Evolutionary conservation across 1,140 invertebrate genomes (phyloP), one percentile per base, ranked within the genome.

Genomic region (Nymphalis io): DNA sequence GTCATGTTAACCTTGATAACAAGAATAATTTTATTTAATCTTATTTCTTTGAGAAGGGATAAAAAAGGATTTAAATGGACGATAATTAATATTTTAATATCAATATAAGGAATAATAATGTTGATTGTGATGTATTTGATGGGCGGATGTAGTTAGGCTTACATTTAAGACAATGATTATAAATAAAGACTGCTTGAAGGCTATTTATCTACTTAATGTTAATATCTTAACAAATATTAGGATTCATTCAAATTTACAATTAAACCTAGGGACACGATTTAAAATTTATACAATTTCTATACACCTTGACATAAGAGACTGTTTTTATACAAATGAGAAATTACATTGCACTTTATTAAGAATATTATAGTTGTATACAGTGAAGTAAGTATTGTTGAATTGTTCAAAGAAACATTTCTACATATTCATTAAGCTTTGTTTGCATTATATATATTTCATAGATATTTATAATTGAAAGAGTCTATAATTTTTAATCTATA

Each of bases 221-320:
- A 78, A 78, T 72, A 80, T 70, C 81, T 83, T 85, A 84, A 66
- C 74, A 73, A 72, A 11, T 84, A 85, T 75, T 85, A 85, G 83
- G 83, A 85, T 85, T 70, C 83, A 79, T 80, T 84, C 73, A 79
- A 81, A 83, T 82, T 76, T 83, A 83, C 75, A 82, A 73, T 57
- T 80, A 81, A 46, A 63, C 0, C 46, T 76, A 73, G 60, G 57
- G 21, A 38, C 40, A 66, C 63, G 38, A 63, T 60, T 60, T 40
- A 60, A 53, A 48, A 23, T 53, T 53, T 55, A 55, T 13, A 55
- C 46, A 63, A 63, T 53, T 38, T 23, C 21, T 55, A 27, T 55
- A 55, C 51, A 55, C 3, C 13, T 55, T 27, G 13, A 55, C 21
- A 21, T 8, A 53, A n/a, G n/a, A n/a, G n/a, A 21, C 48, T 20